Percentiles rank a stretch among this genome's conserved stretches.
Evolutionary conservation across 2,797 vertebrate species (phyloP).

Genomic region (Tolypeutes matacus): DNA sequence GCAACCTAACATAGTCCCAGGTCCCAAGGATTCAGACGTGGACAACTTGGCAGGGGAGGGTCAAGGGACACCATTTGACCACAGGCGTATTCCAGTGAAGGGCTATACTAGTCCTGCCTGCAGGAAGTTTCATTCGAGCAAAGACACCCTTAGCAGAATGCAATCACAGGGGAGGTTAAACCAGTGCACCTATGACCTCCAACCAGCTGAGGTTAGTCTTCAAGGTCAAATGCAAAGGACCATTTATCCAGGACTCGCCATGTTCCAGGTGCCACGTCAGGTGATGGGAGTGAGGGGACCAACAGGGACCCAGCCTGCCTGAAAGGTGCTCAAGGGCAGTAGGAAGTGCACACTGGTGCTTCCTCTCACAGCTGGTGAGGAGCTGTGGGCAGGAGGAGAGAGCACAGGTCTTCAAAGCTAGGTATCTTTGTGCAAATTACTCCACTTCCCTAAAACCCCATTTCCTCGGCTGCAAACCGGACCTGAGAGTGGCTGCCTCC

Average conservation of each 20-base stretch:
- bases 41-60: no score
- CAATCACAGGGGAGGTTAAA: accelerated
- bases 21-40: no score
- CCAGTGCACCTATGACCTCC: accelerated
- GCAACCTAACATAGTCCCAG: no score
- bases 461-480: accelerated
- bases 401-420: accelerated
- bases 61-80: no score
- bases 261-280: accelerated
- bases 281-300: neutral
- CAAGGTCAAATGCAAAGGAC: neutral
- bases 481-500: accelerated
- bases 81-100: neutral
- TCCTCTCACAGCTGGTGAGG: neutral
- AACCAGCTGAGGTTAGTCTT: neutral
- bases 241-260: accelerated
- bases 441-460: no score
- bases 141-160: accelerated
- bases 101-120: neutral
- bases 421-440: neutral
- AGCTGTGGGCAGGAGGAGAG: accelerated
- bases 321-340: accelerated
- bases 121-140: no score
- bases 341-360: neutral
- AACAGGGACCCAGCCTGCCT: accelerated